Conservation (phyloP, 2,797 vertebrate species). For the Eulemur rubriventer region DNA sequence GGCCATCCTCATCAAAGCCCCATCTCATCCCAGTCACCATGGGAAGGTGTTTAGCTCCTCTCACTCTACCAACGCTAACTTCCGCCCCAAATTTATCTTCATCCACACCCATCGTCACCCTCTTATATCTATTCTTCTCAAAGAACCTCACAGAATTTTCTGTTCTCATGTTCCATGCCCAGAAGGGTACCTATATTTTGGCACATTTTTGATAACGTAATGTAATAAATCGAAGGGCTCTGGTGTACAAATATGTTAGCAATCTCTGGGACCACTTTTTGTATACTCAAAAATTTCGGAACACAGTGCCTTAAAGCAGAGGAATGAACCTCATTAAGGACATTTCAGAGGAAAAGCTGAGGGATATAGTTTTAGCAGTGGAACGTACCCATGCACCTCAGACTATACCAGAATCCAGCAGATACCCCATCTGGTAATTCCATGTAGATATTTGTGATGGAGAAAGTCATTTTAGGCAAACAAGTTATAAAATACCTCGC, state of each 20-base stretch:
- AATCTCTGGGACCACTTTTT: background rate
- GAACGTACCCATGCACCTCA: background rate
- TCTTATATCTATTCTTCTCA: background rate
- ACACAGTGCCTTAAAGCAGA: background rate
- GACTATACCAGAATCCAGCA: background rate
- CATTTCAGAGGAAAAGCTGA: background rate
- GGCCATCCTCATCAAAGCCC: background rate
- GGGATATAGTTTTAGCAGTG: background rate
- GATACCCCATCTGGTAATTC: background rate
- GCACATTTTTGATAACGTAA: background rate
- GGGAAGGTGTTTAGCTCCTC: background rate
- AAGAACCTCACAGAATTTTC: background rate
- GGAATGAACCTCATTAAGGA: background rate
- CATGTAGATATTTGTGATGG: background rate
- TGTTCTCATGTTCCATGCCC: background rate
- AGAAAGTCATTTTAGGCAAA: background rate
- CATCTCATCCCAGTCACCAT: background rate
- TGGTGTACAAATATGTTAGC: background rate
- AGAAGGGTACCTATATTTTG: background rate
- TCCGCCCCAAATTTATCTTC: background rate
- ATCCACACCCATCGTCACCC: background rate
- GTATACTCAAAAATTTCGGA: background rate
- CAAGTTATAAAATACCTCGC: background rate
- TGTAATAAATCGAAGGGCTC: background rate
- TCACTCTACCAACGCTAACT: background rate